Evolutionary conservation across 2,888 invertebrate species (phyloP).

Genomic region (Sclerodermus sp.): DNA sequence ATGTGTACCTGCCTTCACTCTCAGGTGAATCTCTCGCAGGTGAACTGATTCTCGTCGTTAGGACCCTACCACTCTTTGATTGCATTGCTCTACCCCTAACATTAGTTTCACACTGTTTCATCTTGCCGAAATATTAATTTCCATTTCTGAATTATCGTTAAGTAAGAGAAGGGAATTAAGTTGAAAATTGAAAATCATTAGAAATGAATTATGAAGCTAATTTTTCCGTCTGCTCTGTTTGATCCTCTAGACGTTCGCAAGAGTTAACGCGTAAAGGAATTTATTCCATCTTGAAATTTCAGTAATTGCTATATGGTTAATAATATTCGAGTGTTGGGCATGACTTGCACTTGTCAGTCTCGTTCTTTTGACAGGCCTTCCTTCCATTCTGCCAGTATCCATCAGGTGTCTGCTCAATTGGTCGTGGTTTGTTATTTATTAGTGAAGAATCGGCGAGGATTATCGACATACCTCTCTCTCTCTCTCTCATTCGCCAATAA

Average conservation of each 20-base stretch:
- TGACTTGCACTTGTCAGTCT: too few relatives aligned
- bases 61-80: conserved; percentile 39
- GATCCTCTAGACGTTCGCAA: conserved; percentile 3
- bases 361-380: neutral
- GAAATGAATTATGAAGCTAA: too few relatives aligned
- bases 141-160: conserved; percentile 10
- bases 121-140: conserved; percentile 50
- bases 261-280: conserved; percentile 8
- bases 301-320: too few relatives aligned
- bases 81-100: conserved; percentile 32
- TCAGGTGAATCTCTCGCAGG: conserved; percentile 19
- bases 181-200: neutral
- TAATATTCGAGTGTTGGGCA: too few relatives aligned
- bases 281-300: too few relatives aligned
- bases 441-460: too few relatives aligned
- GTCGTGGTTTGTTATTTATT: conserved; percentile 7
- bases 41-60: conserved; percentile 39
- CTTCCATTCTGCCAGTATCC: conserved; percentile 9
- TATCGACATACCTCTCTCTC: too few relatives aligned
- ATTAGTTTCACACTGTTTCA: conserved; percentile 39
- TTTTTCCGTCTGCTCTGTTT: conserved; percentile 3
- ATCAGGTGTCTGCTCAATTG: conserved; percentile 19
- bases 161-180: conserved; percentile 26
- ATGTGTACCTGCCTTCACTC: conserved; percentile 27
- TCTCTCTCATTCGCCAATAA: too few relatives aligned